Conservation (phyloP, 2,888 invertebrate species). For the Rhagonycha fulva region DNA sequence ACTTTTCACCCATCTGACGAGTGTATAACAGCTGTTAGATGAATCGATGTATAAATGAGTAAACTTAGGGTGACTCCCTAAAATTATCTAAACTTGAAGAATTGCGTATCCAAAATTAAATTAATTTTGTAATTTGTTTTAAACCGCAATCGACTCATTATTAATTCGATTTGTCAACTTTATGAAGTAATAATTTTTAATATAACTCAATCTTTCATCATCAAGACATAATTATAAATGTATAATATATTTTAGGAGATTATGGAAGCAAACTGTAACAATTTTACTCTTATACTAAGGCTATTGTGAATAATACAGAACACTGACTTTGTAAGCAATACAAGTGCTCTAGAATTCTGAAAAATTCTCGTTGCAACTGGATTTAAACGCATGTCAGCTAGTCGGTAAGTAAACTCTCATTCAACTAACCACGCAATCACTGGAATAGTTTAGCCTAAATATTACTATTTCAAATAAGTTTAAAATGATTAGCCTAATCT, state of each 20-base stretch:
- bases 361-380: background rate
- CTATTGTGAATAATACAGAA: background rate
- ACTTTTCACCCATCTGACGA: slow-evolving; percentile 46
- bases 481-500: background rate
- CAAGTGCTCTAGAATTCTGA: background rate
- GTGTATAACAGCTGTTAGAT: slow-evolving; percentile 49
- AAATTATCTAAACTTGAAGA: slow-evolving; percentile 17
- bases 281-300: background rate
- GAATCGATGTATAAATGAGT: slow-evolving; percentile 47
- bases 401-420: background rate
- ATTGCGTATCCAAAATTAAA: slow-evolving; percentile 6
- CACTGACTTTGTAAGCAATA: background rate
- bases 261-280: background rate
- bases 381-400: background rate
- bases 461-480: background rate
- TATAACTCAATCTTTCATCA: background rate
- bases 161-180: background rate
- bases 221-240: background rate
- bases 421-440: background rate
- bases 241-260: background rate
- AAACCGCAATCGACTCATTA: slow-evolving; percentile 7
- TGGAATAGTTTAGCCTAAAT: background rate
- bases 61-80: slow-evolving; percentile 31
- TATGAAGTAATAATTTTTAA: background rate
- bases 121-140: slow-evolving; percentile 24